phyloP scores from a whole-genome alignment of 2,888 invertebrate species.

The Ceraclea dissimilis region DNA sequence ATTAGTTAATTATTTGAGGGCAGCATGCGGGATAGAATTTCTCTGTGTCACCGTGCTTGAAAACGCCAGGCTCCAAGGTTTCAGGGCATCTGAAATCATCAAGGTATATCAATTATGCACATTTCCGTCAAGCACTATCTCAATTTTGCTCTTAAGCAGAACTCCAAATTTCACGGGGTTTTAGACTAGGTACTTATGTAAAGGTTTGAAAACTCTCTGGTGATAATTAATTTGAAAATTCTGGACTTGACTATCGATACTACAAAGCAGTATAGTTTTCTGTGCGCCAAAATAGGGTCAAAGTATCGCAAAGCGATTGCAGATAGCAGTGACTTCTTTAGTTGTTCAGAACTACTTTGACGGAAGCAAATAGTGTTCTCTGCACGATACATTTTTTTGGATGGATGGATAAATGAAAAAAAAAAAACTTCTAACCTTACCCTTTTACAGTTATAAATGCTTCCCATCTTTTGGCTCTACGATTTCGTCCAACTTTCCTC shows the following conservation, averaged over 20 bases:
- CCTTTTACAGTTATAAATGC: background rate
- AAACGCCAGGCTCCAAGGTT: constrained; percentile 15
- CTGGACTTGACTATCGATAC: too few species aligned
- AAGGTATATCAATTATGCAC: background rate
- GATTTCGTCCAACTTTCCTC: background rate
- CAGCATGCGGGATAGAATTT: constrained; percentile 15
- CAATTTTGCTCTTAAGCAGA: background rate
- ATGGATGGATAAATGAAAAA: too few species aligned
- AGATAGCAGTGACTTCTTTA: too few species aligned
- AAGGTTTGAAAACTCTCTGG: background rate
- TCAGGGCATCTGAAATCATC: constrained; percentile 19
- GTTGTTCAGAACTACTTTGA: too few species aligned
- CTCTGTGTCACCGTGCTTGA: constrained; percentile 12
- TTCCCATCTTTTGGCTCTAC: background rate
- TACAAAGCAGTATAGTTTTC: too few species aligned
- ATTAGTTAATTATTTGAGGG: constrained; percentile 14
- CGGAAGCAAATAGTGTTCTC: too few species aligned
- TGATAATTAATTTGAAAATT: background rate
- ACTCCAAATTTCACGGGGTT: too few species aligned
- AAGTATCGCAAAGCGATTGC: too few species aligned
- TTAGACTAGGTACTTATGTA: too few species aligned
- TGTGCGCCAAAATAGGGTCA: too few species aligned
- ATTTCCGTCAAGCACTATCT: background rate
- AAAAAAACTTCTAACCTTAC: too few species aligned
- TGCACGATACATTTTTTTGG: too few species aligned